Evolutionary conservation across 2,113 vertebrate genomes (phyloP).

Genomic region (Narcine bancroftii): DNA sequence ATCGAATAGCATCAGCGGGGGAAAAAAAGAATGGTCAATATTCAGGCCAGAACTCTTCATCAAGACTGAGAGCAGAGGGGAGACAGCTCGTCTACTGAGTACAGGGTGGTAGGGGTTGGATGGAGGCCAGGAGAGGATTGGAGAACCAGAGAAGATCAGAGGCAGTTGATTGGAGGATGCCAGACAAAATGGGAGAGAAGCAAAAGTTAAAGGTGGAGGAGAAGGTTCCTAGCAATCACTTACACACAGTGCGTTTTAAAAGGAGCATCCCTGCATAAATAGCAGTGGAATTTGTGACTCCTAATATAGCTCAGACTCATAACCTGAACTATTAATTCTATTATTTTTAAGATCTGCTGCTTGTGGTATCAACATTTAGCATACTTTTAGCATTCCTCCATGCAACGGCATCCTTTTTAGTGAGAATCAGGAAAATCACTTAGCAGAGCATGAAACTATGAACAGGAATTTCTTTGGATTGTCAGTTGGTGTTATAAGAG

Average conservation of each 20-base stretch:
- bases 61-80: too few relatives aligned
- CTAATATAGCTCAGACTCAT: background rate
- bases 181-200: too few relatives aligned
- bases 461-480: background rate
- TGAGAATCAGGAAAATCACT: background rate
- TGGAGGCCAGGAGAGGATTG: too few relatives aligned
- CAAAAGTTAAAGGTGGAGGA: too few relatives aligned
- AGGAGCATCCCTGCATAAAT: background rate
- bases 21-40: too few relatives aligned
- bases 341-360: background rate
- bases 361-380: background rate
- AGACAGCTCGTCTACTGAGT: too few relatives aligned
- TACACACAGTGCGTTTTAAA: background rate
- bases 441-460: background rate
- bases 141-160: too few relatives aligned
- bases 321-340: background rate
- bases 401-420: background rate
- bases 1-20: too few relatives aligned
- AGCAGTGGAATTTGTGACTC: background rate
- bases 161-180: too few relatives aligned
- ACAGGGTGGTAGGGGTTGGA: too few relatives aligned
- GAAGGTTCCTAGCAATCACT: too few relatives aligned
- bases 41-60: too few relatives aligned
- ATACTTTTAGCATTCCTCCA: background rate
- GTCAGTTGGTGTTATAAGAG: background rate